Evolutionary conservation across 2,888 invertebrate genomes (phyloP), one percentile per base, ranked within the genome.

Genomic region (Pristionchus japonicus): DNA sequence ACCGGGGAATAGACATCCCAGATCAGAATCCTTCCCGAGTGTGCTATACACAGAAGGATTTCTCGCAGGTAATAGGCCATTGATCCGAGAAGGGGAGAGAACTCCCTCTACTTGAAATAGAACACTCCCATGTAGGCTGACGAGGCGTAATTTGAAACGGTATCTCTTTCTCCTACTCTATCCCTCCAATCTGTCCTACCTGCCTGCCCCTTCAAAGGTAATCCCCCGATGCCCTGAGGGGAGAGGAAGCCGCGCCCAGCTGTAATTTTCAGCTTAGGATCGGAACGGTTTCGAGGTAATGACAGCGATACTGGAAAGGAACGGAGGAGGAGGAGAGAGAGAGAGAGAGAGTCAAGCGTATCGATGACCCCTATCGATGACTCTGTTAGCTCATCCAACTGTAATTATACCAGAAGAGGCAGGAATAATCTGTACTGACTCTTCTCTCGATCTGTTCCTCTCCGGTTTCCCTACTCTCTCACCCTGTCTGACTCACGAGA

Each of bases 131-230:
- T 77, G 77, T 77, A 77, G 77, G 43, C 27, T 9, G 47, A 77
- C 34, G 77, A 47, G 43, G 13, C 77, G 77, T 77, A 77, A 77
- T 77, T 77, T 77, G 77, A 77, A 77, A 77, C 77, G 77, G 77
- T 77, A 77, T 77, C 77, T 43, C 43, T n/a, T 34, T 77, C 77
- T 17, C 77, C 43, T 20, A 20, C 70, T 34, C 37, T 13, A 6
- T 43, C 27, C 43, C 43, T 77, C 27, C 77, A 77, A 77, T 47
- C 77, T 77, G 70, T 7, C 70, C 70, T 74, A 74, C 40, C 70
- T 70, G n/a, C n/a, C n/a, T 74, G 17, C n/a, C 77, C 77, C 77
- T 77, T 77, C 77, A 77, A 77, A 77, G 77, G 77, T 77, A 77
- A 77, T 77, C 77, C 43, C 43, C 77, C 77, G 77, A 47, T 47